phyloP scores from a whole-genome alignment of 2,888 invertebrate genomes.

The Metellina segmentata region DNA sequence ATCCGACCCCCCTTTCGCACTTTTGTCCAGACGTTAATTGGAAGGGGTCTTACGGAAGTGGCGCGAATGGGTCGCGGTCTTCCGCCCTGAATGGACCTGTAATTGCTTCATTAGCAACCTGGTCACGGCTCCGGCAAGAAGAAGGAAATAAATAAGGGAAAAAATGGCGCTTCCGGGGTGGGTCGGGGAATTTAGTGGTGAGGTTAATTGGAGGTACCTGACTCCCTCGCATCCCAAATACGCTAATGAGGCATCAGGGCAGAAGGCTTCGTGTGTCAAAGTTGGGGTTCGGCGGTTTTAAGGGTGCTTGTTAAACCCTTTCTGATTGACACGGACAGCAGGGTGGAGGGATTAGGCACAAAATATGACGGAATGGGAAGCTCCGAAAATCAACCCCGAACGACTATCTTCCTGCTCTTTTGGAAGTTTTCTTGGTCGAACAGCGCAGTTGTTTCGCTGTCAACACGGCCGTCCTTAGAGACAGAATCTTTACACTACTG shows the following conservation, averaged over 20 bases:
- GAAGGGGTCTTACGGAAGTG: slow-evolving; percentile 70
- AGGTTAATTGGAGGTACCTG: slow-evolving; percentile 71
- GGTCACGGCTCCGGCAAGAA: slow-evolving; percentile 26
- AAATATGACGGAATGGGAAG: background rate
- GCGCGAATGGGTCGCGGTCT: slow-evolving; percentile 68
- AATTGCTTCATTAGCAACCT: slow-evolving; percentile 74
- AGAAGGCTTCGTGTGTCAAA: slow-evolving; percentile 57
- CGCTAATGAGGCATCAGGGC: slow-evolving; percentile 72
- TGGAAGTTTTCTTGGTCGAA: too few species aligned
- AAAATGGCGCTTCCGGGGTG: slow-evolving; percentile 34
- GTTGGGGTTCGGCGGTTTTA: slow-evolving; percentile 46
- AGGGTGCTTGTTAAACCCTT: slow-evolving; percentile 48
- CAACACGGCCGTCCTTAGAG: too few species aligned
- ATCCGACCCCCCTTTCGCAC: slow-evolving; percentile 39
- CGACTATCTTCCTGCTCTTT: background rate
- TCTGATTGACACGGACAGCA: slow-evolving; percentile 56
- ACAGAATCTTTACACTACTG: too few species aligned
- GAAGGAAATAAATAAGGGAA: background rate
- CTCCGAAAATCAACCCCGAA: background rate
- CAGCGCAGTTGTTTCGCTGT: too few species aligned
- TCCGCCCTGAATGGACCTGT: slow-evolving; percentile 68
- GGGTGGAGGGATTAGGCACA: slow-evolving; percentile 1
- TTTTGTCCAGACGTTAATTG: slow-evolving; percentile 74
- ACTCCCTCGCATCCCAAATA: slow-evolving; percentile 60
- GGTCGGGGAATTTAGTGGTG: slow-evolving; percentile 70